phyloP scores from a whole-genome alignment of 1,140 invertebrate genomes.

The Drosophila pandora region DNA sequence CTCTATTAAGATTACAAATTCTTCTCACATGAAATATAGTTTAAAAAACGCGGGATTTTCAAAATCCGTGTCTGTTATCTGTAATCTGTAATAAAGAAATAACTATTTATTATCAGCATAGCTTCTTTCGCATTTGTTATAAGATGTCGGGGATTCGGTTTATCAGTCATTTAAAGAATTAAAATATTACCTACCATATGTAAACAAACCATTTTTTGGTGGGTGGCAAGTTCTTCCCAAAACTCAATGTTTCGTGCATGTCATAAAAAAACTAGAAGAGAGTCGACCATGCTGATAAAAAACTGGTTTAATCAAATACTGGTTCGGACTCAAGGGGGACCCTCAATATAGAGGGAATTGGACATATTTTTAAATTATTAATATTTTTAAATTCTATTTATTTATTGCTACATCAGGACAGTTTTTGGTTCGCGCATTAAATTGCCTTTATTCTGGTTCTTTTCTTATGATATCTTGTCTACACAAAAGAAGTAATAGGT shows the following conservation, averaged over 20 bases:
- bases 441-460: too few relatives aligned
- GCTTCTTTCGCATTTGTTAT: neutral
- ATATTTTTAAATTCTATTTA: too few relatives aligned
- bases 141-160: too few relatives aligned
- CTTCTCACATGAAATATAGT: neutral
- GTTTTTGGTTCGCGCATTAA: too few relatives aligned
- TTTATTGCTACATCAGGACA: too few relatives aligned
- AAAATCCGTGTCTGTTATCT: neutral
- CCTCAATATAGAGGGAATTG: too few relatives aligned
- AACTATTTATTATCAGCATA: neutral
- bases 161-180: too few relatives aligned
- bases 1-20: neutral
- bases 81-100: neutral
- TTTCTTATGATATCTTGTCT: too few relatives aligned
- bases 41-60: neutral
- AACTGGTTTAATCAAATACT: neutral
- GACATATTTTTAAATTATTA: too few relatives aligned
- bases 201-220: too few relatives aligned
- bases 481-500: neutral
- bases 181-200: too few relatives aligned
- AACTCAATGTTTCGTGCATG: neutral
- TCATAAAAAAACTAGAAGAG: neutral
- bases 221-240: neutral
- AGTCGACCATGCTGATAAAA: neutral
- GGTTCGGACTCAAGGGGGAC: neutral